Evolutionary conservation across 2,113 vertebrate genomes (phyloP).

Genomic region (Butastur rufipennis): DNA sequence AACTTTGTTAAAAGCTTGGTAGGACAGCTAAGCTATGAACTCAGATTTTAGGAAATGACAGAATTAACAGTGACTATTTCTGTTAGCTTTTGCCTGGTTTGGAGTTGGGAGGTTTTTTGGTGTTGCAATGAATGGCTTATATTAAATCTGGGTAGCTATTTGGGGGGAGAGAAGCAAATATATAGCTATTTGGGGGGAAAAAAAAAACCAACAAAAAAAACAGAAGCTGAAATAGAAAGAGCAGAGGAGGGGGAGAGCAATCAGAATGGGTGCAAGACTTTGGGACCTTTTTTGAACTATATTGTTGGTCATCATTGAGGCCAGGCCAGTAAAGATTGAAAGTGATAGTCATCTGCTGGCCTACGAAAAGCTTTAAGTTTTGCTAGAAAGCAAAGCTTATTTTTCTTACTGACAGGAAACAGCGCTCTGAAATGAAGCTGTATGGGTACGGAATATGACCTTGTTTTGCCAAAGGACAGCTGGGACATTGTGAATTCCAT

Average conservation of each 20-base stretch:
- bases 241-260: background rate
- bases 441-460: background rate
- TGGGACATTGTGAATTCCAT: background rate
- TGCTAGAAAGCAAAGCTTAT: background rate
- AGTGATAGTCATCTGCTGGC: background rate
- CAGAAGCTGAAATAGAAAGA: background rate
- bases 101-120: background rate
- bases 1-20: background rate
- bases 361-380: background rate
- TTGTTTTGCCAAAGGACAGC: background rate
- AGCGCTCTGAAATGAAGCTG: background rate
- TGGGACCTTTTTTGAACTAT: background rate
- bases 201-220: background rate
- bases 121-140: background rate
- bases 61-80: background rate
- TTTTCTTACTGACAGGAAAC: background rate
- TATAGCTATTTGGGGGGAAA: background rate
- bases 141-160: background rate
- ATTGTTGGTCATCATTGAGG: background rate
- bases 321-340: background rate
- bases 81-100: background rate
- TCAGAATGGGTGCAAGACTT: background rate
- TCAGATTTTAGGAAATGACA: background rate
- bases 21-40: background rate
- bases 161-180: background rate